Conservation (phyloP, 53 echinoderm and acorn worm species). For the Astropecten irregularis region DNA sequence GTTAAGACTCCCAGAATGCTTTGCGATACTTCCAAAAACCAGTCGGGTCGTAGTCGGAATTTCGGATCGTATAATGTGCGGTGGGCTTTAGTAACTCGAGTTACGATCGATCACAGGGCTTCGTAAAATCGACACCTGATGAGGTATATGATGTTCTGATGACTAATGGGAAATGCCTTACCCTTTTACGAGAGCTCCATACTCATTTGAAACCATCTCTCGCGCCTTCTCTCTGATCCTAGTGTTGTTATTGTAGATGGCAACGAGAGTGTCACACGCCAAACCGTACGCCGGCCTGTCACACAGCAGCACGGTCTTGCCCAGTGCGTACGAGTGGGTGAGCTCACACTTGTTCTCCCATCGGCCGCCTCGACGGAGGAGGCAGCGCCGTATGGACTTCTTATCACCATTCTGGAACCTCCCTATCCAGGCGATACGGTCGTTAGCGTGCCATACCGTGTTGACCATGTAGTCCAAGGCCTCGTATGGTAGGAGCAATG, state of each 20-base stretch:
- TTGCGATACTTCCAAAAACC: too few species aligned
- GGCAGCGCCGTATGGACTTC: constrained; percentile 6
- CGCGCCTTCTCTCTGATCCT: background rate
- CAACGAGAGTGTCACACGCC: constrained; percentile 40
- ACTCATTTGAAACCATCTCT: background rate
- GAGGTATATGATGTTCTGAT: too few species aligned
- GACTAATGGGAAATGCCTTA: background rate
- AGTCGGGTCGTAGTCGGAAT: too few species aligned
- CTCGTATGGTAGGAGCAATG: constrained; percentile 68
- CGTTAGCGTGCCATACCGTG: constrained; percentile 11
- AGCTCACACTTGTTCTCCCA: constrained; percentile 52
- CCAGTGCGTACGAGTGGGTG: constrained; percentile 52
- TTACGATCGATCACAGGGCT: too few species aligned
- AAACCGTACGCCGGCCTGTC: constrained; percentile 14
- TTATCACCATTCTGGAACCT: background rate
- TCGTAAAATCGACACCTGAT: too few species aligned
- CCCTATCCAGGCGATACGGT: constrained; percentile 16
- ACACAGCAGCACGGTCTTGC: constrained; percentile 61
- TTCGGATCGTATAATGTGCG: too few species aligned
- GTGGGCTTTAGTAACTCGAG: too few species aligned
- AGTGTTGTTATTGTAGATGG: constrained; percentile 8
- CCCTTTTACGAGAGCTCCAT: constrained; percentile 11
- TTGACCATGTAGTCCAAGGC: constrained; percentile 55
- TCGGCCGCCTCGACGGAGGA: constrained; percentile 10
- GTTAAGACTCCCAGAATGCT: too few species aligned